phyloP scores from a whole-genome alignment of 1,140 invertebrate genomes.

The Meloidogyne chitwoodi region DNA sequence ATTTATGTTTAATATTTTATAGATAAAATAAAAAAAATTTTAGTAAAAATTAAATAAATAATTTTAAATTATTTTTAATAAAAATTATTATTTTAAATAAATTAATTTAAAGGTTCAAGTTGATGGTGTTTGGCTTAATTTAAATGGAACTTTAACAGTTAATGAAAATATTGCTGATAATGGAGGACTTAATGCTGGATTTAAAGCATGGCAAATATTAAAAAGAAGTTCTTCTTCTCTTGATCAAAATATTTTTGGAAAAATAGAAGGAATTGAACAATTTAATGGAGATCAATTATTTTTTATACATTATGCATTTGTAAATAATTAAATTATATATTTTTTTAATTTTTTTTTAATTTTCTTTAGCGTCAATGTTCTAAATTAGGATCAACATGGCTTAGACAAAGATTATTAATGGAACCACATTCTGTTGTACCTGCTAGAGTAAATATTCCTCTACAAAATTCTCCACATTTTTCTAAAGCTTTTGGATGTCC shows the following conservation, averaged over 20 bases:
- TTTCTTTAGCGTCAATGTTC: not conserved
- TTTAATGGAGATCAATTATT: slow-evolving; percentile 1
- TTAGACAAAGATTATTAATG: not conserved
- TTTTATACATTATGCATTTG: not conserved
- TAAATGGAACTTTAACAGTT: not conserved
- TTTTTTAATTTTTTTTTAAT: not conserved
- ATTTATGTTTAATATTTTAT: not conserved
- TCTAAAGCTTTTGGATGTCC: slow-evolving; percentile 3
- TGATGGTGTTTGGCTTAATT: not conserved
- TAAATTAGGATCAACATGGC: not conserved
- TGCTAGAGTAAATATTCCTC: slow-evolving; percentile 2
- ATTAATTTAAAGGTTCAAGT: not conserved
- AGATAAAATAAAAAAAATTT: not conserved
- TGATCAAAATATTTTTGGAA: not conserved
- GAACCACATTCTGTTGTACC: not conserved
- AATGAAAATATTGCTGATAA: slow-evolving; percentile 9
- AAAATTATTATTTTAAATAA: not conserved
- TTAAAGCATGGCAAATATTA: not conserved
- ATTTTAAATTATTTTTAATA: not conserved
- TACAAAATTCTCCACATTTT: not conserved
- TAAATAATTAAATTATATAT: not conserved
- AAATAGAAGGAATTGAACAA: not conserved
- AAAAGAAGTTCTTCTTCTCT: not conserved
- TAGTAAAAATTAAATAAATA: too few relatives aligned
- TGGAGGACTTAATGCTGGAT: not conserved